These are phyloP conservation scores for Nerophis ophidion DNA, from an alignment of 2,113 vertebrate genomes.

Conservation along the genomic window DNA sequence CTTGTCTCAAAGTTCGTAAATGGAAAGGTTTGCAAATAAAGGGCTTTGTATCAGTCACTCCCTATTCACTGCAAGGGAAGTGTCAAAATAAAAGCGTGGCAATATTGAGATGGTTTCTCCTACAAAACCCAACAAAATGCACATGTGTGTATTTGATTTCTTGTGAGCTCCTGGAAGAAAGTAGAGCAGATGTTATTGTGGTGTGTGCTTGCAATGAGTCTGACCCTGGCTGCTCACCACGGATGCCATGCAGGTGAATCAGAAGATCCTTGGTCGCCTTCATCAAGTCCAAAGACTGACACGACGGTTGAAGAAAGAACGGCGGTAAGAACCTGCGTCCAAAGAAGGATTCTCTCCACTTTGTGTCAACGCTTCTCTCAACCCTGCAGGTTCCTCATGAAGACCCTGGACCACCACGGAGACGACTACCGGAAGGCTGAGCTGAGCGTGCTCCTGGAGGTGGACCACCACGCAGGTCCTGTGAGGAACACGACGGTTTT, in stretches of 20 bases:
- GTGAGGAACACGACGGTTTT: too few species aligned
- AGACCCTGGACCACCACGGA: slow-evolving; percentile 80
- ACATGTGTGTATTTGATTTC: too few species aligned
- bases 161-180: too few species aligned
- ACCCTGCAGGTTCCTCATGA: slow-evolving; percentile 81
- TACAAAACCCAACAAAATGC: too few species aligned
- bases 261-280: slow-evolving; percentile 80
- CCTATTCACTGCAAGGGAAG: too few species aligned
- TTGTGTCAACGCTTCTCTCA: slow-evolving; percentile 2
- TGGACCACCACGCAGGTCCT: slow-evolving; percentile 33
- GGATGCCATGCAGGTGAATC: slow-evolving; percentile 74
- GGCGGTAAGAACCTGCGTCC: slow-evolving; percentile 65
- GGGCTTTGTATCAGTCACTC: too few species aligned
- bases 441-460: slow-evolving; percentile 81
- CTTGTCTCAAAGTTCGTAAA: too few species aligned
- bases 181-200: too few species aligned
- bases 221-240: neutral
- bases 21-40: too few species aligned
- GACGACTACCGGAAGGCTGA: slow-evolving; percentile 83
- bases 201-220: too few species aligned
- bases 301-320: slow-evolving; percentile 79
- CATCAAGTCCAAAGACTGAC: slow-evolving; percentile 85
- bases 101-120: too few species aligned
- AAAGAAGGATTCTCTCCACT: neutral
- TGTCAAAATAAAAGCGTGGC: too few species aligned